Percentiles rank a stretch among this genome's conserved stretches.
These are phyloP conservation scores for Ginglymostoma cirratum DNA, from an alignment of 2,113 vertebrate species.

Conservation along the genomic window DNA sequence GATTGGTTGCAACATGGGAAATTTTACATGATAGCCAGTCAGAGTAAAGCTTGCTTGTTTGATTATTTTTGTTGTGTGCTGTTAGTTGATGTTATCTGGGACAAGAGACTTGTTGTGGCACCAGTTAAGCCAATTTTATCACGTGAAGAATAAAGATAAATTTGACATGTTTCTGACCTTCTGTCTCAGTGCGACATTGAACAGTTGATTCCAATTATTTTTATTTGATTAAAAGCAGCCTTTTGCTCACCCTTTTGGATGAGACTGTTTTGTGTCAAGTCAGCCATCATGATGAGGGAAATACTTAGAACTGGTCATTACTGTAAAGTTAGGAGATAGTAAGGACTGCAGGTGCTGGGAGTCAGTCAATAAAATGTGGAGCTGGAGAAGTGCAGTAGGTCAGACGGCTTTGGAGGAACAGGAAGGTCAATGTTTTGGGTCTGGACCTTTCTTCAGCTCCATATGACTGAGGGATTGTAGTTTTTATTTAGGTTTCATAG, in stretches of 20 bases:
- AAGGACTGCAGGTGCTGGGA: no score
- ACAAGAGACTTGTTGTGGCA: neutral
- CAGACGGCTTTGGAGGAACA: no score
- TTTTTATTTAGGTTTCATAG: neutral
- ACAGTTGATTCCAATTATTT: neutral
- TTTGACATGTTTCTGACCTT: neutral
- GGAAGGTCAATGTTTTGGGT: no score
- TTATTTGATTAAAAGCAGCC: neutral
- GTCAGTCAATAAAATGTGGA: no score
- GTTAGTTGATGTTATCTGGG: neutral
- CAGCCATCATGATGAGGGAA: neutral
- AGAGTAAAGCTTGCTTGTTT: neutral
- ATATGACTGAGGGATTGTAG: neutral
- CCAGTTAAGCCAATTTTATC: neutral
- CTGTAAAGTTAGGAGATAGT: neutral
- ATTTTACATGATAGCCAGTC: neutral
- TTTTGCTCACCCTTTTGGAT: neutral
- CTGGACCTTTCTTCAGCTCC: no score
- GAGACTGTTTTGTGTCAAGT: neutral
- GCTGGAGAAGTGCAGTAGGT: no score
- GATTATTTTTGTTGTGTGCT: neutral
- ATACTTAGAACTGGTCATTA: neutral
- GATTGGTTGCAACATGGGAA: neutral
- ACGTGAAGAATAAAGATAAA: neutral
- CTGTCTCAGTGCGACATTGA: neutral